A percentile compares a stretch with the other conserved stretches of the same genome.
phyloP scores from a whole-genome alignment of 2,888 invertebrate genomes.

The Blomia tropicalis region DNA sequence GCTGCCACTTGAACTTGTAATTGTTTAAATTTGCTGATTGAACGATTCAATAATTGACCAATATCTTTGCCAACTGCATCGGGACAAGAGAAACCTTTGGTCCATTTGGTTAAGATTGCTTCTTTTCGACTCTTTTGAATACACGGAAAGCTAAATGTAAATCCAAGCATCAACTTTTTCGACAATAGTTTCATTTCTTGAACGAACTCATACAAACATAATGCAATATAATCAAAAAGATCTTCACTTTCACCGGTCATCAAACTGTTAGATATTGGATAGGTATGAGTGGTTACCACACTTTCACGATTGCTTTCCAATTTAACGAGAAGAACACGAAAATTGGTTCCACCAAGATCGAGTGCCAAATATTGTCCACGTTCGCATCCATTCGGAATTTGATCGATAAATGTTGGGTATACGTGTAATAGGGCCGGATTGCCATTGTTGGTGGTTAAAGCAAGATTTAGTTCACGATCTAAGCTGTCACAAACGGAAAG shows the following conservation, averaged over 20 bases:
- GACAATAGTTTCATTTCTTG: slow-evolving; percentile 34
- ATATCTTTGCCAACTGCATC: slow-evolving; percentile 42
- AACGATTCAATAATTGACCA: slow-evolving; percentile 38
- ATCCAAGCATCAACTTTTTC: slow-evolving; percentile 39
- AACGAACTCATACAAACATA: slow-evolving; percentile 39
- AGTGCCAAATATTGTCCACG: slow-evolving; percentile 82
- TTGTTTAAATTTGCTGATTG: slow-evolving; percentile 43
- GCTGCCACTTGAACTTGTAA: slow-evolving; percentile 82
- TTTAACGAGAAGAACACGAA: slow-evolving; percentile 79
- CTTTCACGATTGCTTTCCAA: slow-evolving; percentile 68
- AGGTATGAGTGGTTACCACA: slow-evolving; percentile 84
- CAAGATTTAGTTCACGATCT: background rate
- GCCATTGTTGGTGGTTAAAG: background rate
- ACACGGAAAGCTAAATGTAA: slow-evolving; percentile 43
- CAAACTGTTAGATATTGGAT: slow-evolving; percentile 79
- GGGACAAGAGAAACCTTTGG: slow-evolving; percentile 42
- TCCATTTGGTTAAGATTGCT: slow-evolving; percentile 40
- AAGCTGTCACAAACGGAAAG: background rate
- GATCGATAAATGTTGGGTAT: background rate
- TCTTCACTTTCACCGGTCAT: slow-evolving; percentile 73
- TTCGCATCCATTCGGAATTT: slow-evolving; percentile 40
- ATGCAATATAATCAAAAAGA: slow-evolving; percentile 42
- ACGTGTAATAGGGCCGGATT: background rate
- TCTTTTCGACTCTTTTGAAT: slow-evolving; percentile 38
- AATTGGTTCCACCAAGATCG: slow-evolving; percentile 94